Evolutionary conservation across 2,888 invertebrate species (phyloP), one percentile per base, ranked within the genome.

Genomic region (Vesta saturnalis): DNA sequence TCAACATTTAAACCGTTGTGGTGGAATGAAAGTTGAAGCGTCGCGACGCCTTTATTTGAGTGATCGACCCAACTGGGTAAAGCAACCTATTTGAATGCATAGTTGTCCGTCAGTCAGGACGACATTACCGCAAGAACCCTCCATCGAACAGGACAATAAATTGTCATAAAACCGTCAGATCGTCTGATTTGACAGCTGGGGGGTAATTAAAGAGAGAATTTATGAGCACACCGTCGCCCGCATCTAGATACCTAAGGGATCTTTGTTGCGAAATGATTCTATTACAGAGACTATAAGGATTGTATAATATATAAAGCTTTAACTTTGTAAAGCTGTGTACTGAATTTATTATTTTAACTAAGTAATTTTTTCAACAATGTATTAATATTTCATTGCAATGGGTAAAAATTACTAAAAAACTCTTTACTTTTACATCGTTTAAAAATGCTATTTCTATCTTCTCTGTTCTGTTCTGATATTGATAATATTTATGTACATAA

Each of bases 31-130:
- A 69, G 61, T 69, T 64, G 64, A 64, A 68, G 69, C 70, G 64
- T 69, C 72, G 72, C 71, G 72, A 72, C 69, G 72, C 73, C 62
- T 64, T 69, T 72, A 67, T 71, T 72, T 74, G 74, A 74, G 73
- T 72, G 74, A 73, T 74, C 74, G 74, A 70, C 72, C 67, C 63
- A 58, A 58, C 63, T 81, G 85, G 84, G 85, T 86, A 89, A 90
- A 90, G 88, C 88, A 89, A 88, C 87, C 89, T 85, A 90, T 90
- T 90, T 89, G 90, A 90, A 90, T 90, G 90, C 90, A 90, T 89
- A 87, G 89, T 87, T 88, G 89, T 89, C 89, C 87, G 89, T 90
- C 90, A 90, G 88, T 89, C 89, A 89, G 86, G 87, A 86, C 87
- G 88, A 86, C 88, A 88, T 88, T 83, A 83, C 83, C 79, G 84